A percentile compares a stretch with the other conserved stretches of the same genome.
Conservation (phyloP, 2,888 invertebrate genomes). For the Drosophila neonasuta region DNA sequence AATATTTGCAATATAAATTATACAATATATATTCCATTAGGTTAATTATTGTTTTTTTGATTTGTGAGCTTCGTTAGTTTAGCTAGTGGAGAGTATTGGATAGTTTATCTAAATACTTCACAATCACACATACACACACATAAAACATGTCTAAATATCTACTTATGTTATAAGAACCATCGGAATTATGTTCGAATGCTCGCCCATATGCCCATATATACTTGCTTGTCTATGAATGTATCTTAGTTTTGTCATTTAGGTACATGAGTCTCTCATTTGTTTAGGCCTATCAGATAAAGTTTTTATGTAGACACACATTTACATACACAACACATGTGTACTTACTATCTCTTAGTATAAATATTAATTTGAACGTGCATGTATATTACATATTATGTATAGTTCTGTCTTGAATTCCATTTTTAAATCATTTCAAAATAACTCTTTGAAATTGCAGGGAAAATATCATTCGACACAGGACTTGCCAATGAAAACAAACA, state of each 20-base stretch:
- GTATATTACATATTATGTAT: neutral
- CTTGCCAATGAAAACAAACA: neutral
- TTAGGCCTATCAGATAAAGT: conserved; percentile 52
- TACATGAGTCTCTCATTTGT: conserved; percentile 78
- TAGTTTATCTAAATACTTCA: conserved; percentile 36
- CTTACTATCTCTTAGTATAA: conserved; percentile 14
- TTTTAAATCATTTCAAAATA: neutral
- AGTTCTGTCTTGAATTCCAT: neutral
- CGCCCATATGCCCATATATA: conserved; percentile 1
- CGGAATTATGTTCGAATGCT: conserved; percentile 13
- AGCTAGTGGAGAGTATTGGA: conserved; percentile 22
- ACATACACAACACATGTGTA: conserved; percentile 32
- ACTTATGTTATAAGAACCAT: conserved; percentile 22
- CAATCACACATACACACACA: conserved; percentile 45
- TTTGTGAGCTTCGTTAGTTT: conserved; percentile 34
- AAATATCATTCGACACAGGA: neutral
- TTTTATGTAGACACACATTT: conserved; percentile 37
- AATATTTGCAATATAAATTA: conserved; percentile 54
- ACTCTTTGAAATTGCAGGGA: neutral
- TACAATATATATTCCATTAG: conserved; percentile 42
- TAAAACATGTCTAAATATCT: conserved; percentile 71
- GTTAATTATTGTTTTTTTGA: conserved; percentile 44
- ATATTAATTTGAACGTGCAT: conserved; percentile 39
- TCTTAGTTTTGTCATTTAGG: conserved; percentile 61
- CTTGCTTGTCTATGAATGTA: conserved; percentile 20